These are phyloP conservation scores for Hydriomena furcata DNA, from an alignment of 2,888 invertebrate species.

Conservation along the genomic window DNA sequence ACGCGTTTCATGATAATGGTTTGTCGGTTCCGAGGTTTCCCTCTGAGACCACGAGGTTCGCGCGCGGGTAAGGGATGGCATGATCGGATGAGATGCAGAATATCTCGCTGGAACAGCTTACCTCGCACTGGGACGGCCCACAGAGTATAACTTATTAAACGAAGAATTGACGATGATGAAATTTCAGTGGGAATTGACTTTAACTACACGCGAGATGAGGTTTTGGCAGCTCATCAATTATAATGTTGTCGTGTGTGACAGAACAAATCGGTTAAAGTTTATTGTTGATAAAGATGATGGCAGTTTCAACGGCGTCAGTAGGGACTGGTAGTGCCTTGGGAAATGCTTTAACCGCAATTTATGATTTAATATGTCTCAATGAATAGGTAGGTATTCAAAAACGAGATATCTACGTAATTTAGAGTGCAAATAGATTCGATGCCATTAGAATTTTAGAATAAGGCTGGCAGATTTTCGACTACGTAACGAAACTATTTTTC, in stretches of 20 bases:
- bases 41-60: constrained; percentile 61
- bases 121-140: constrained; percentile 71
- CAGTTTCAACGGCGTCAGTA: background rate
- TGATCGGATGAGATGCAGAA: constrained; percentile 64
- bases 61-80: constrained; percentile 69
- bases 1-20: constrained; percentile 58
- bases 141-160: constrained; percentile 77
- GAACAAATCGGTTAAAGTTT: constrained; percentile 40
- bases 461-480: too few species aligned
- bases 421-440: too few species aligned
- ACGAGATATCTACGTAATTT: too few species aligned
- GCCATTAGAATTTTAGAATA: too few species aligned
- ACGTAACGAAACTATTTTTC: too few species aligned
- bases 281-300: constrained; percentile 31
- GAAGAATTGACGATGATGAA: constrained; percentile 81
- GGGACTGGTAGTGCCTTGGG: background rate
- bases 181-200: constrained; percentile 82
- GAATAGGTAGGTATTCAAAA: too few species aligned
- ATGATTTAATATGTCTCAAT: too few species aligned
- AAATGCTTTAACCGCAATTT: too few species aligned
- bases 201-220: constrained; percentile 72
- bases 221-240: constrained; percentile 72
- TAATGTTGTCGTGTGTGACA: constrained; percentile 44
- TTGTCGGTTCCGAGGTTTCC: constrained; percentile 60
- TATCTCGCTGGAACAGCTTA: constrained; percentile 71